These are phyloP conservation scores for Rhynchomys soricoides DNA, from an alignment of 2,113 vertebrate genomes.

Conservation along the genomic window DNA sequence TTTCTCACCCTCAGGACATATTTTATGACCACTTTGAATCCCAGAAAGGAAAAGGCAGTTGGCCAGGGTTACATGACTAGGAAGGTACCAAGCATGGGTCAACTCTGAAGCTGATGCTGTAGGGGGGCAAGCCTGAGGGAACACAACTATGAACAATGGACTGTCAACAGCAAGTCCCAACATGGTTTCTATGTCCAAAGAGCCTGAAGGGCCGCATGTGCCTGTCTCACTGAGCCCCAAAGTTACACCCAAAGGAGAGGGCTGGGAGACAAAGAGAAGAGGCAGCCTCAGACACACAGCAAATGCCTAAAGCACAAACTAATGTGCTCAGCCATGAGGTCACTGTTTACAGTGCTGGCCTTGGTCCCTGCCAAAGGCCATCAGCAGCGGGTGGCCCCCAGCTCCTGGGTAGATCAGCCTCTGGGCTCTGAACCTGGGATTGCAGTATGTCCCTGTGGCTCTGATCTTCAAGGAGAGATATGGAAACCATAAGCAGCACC, in stretches of 20 bases:
- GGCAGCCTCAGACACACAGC: conserved; percentile 64
- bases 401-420: background rate
- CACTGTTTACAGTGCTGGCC: conserved; percentile 67
- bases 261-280: background rate
- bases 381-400: background rate
- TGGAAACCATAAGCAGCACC: background rate
- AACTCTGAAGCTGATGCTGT: background rate
- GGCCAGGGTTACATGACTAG: conserved; percentile 36
- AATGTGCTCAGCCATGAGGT: conserved; percentile 73
- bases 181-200: background rate
- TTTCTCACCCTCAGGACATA: background rate
- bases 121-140: background rate
- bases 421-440: background rate
- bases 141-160: background rate
- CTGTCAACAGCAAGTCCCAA: background rate
- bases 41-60: conserved; percentile 41
- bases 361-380: conserved; percentile 40
- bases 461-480: background rate
- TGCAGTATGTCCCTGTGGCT: background rate
- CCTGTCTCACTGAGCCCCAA: background rate
- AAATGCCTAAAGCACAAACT: conserved; percentile 72
- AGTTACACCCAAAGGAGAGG: background rate
- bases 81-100: background rate
- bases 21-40: background rate
- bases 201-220: background rate